These are phyloP conservation scores for Denticeps clupeoides DNA, from an alignment of 2,797 vertebrate genomes.

Conservation along the genomic window DNA sequence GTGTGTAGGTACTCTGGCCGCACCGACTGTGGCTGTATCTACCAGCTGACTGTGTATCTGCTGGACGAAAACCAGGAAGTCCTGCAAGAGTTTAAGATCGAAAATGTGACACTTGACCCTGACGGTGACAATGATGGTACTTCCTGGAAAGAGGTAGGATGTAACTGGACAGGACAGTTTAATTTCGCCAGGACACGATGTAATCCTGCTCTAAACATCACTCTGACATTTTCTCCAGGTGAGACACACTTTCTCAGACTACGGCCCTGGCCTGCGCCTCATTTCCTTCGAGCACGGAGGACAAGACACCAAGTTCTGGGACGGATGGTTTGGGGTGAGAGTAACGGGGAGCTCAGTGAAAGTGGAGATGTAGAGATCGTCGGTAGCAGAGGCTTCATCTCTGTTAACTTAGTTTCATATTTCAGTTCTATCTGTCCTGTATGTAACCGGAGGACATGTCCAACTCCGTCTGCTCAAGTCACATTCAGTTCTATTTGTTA, in stretches of 20 bases:
- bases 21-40: slow-evolving; percentile 72
- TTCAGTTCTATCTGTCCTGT: no score
- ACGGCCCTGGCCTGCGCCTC: slow-evolving; percentile 73
- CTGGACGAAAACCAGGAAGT: slow-evolving; percentile 66
- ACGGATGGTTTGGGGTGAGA: slow-evolving; percentile 84
- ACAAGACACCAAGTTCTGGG: slow-evolving; percentile 79
- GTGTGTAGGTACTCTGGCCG: slow-evolving; percentile 71
- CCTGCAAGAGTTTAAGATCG: slow-evolving; percentile 61
- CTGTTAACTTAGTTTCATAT: no score
- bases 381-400: no score
- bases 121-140: slow-evolving; percentile 39
- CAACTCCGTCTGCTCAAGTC: no score
- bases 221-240: slow-evolving; percentile 55
- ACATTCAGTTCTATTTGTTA: no score
- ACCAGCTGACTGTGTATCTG: slow-evolving; percentile 65
- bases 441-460: no score
- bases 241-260: slow-evolving; percentile 69
- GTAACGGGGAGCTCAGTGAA: slow-evolving; percentile 77
- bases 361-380: slow-evolving; percentile 61
- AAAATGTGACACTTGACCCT: slow-evolving; percentile 39
- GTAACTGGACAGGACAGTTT: not conserved
- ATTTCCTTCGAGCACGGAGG: slow-evolving; percentile 82
- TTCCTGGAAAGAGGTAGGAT: slow-evolving; percentile 56
- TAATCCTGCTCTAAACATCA: not conserved
- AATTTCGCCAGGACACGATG: not conserved